Evolutionary conservation across 2,888 invertebrate genomes (phyloP), one percentile per base, ranked within the genome.

Genomic region (Drosophila maculinotata): DNA sequence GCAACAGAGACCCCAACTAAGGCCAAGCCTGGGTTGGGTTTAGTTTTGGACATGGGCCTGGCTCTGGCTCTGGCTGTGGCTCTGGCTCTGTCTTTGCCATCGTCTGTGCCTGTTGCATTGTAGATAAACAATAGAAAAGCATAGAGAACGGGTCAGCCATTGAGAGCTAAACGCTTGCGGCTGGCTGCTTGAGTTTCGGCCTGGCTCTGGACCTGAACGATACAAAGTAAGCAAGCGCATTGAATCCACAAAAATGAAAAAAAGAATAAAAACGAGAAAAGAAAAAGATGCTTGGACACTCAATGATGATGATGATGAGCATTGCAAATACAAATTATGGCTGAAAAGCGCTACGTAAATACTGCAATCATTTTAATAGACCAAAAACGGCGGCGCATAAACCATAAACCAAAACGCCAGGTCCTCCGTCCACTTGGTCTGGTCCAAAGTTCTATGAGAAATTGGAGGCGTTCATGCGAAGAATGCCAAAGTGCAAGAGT

Each of bases 351-450:
- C 78, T 77, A 85, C 85, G 87, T 86, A 87, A 83, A 87, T 88
- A 86, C 86, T 85, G 86, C 89, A 87, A 87, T 88, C 89, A 87
- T 81, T 79, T 82, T 87, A 87, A 87, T 87, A 87, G 89, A 80
- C 89, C 76, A 83, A 80, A 88, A 86, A 79, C 87, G 86, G 83
- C 87, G 88, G 75, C 74, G 79, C 87, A 87, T 80, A 87, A 87
- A 75, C 87, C 83, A 83, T 83, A 87, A 83, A 81, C 81, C 81
- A 81, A n/a, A 83, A 83, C 87, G 83, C 87, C 81, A 79, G 64
- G 54, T 39, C 42, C n/a, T n/a, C n/a, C n/a, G n/a, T 15, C 42
- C 41, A 25, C 51, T 38, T 52, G 36, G 30, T 33, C 35, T 49
- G 12, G 53, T 35, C 47, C 47, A 64, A 52, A 67, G 72, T 68